Conservation (phyloP, 2,888 invertebrate genomes). For the Harpagoxenus sublaevis region DNA sequence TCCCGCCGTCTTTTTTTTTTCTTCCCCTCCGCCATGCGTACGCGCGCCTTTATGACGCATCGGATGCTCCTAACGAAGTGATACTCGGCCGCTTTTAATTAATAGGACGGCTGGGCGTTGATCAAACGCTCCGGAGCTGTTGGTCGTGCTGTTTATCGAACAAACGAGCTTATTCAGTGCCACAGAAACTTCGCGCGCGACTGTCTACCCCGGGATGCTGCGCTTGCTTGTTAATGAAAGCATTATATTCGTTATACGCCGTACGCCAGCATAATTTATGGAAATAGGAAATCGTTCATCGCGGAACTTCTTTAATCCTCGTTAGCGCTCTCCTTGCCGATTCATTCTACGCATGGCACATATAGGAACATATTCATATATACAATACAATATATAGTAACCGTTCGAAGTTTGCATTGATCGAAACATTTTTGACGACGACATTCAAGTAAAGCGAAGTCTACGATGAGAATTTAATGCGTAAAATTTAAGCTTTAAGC, state of each 20-base stretch:
- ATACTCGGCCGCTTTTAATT: slow-evolving; percentile 72
- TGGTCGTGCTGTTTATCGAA: slow-evolving; percentile 72
- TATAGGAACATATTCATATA: not conserved
- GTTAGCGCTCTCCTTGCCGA: slow-evolving; percentile 18
- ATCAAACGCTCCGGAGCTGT: slow-evolving; percentile 72
- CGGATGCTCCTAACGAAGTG: slow-evolving; percentile 73
- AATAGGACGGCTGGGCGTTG: slow-evolving; percentile 71
- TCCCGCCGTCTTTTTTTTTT: slow-evolving; percentile 11
- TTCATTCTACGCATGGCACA: not conserved
- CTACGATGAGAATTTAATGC: not conserved
- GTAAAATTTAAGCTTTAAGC: too few species aligned
- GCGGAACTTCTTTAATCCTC: slow-evolving; percentile 42
- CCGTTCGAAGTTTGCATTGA: not conserved
- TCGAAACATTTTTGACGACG: not conserved
- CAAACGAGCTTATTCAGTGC: slow-evolving; percentile 76
- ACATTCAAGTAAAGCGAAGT: not conserved
- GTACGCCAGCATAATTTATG: slow-evolving; percentile 38
- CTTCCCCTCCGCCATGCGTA: slow-evolving; percentile 8
- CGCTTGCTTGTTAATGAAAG: slow-evolving; percentile 67
- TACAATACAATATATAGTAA: too few species aligned
- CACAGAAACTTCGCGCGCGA: slow-evolving; percentile 43
- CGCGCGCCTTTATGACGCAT: slow-evolving; percentile 69
- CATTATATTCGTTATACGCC: slow-evolving; percentile 65
- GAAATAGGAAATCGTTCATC: slow-evolving; percentile 51
- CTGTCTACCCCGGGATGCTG: slow-evolving; percentile 56